Evolutionary conservation across 2,888 invertebrate species (phyloP), one percentile per base, ranked within the genome.

Genomic region (Heliconius cydno): DNA sequence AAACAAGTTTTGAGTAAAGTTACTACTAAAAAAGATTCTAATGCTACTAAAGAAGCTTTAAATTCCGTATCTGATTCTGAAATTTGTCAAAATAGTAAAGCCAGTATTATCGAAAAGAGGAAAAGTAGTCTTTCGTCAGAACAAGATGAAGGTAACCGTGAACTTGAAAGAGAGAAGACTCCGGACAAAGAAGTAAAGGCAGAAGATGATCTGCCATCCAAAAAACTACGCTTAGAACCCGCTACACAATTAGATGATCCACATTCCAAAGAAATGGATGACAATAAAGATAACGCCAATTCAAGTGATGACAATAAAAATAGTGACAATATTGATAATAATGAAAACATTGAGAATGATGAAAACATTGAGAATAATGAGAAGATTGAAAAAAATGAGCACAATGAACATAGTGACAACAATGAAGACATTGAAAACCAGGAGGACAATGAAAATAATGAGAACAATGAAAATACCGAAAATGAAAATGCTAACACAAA

Each of bases 111-210:
- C 84, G 92, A 93, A 83, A 94, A 93, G 79, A 88, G 94, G 82
- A 93, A 94, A 86, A 94, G 93, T 81, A 94, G 94, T 88, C 90
- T 95, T 25, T 94, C 94, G 0, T 94, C 94, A 34, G 94, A 94
- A 68, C 91, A 92, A 73, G 92, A 92, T n/a, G 91, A 92, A 13
- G 87, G 88, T 7, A 87, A 88, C 68, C 85, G 86, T 65, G 90
- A 91, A 34, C 89, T 86, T 84, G 91, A 91, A 76, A 90, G 91
- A 85, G 90, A 91, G 67, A 90, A 89, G 81, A 88, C 86, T 84
- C 88, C 90, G 67, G 91, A 91, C 65, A 90, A 91, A 82, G 91
- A 90, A 84, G 83, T 88, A 19, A 92, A 91, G 86, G 85, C 86
- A 76, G 94, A 93, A 86, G 92, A 94, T 73, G 86, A 90, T 75